A percentile compares a stretch with the other conserved stretches of the same genome.
Conservation (phyloP, 1,140 invertebrate genomes). For the Micrasema longulum region DNA sequence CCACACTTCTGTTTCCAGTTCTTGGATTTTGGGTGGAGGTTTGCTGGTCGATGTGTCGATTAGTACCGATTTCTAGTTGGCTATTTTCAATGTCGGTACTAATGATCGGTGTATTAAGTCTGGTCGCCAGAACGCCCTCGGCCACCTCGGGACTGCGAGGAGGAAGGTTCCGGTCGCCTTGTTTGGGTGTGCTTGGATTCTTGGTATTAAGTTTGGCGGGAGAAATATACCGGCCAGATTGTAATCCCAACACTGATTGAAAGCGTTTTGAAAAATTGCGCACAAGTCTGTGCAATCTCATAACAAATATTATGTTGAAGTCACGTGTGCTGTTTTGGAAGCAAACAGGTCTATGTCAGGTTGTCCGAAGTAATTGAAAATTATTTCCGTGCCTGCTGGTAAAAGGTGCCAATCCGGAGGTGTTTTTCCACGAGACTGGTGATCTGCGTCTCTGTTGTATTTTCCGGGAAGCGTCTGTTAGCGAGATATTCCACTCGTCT, state of each 20-base stretch:
- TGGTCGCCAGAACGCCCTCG: neutral
- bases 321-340: conserved; percentile 54
- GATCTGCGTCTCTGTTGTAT: neutral
- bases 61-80: conserved; percentile 46
- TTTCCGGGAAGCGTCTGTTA: conserved; percentile 41
- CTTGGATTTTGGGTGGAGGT: neutral
- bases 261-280: conserved; percentile 57
- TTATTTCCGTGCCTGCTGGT: neutral
- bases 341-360: conserved; percentile 59
- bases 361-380: conserved; percentile 54
- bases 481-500: conserved; percentile 49
- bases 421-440: neutral
- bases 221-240: conserved; percentile 57
- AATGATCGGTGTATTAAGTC: neutral
- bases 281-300: conserved; percentile 56
- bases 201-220: neutral
- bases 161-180: neutral
- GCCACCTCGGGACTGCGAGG: neutral
- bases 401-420: conserved; percentile 4
- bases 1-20: neutral
- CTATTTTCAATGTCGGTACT: neutral
- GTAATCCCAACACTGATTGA: conserved; percentile 58
- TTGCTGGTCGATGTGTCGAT: neutral
- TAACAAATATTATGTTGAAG: conserved; percentile 56
- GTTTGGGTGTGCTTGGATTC: neutral